Evolutionary conservation across 2,113 vertebrate genomes (phyloP).

Genomic region (Rhinopithecus roxellana): DNA sequence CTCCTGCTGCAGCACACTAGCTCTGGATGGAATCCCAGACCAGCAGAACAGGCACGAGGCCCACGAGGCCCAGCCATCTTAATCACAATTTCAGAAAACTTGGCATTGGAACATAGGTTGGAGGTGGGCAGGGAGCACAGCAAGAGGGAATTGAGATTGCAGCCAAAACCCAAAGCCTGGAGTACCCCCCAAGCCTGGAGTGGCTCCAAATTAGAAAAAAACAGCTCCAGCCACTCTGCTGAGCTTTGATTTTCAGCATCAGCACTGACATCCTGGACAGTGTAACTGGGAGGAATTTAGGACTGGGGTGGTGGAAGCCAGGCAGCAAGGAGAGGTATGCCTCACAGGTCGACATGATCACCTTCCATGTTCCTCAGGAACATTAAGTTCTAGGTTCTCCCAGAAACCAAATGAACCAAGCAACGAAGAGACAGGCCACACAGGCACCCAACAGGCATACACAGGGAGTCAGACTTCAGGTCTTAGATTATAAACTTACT

Average conservation of each 20-base stretch:
- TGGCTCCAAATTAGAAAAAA: neutral
- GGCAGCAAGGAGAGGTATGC: neutral
- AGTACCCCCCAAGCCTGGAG: neutral
- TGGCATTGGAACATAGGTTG: neutral
- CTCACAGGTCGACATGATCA: neutral
- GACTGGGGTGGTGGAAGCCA: neutral
- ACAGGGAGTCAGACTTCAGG: neutral
- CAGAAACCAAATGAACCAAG: neutral
- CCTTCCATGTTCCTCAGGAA: neutral
- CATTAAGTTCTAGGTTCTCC: neutral
- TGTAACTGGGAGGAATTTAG: neutral
- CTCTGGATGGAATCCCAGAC: neutral
- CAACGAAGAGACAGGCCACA: neutral
- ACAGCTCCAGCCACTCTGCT: neutral
- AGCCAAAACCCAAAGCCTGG: neutral
- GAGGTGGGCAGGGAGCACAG: neutral
- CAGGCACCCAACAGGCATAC: neutral
- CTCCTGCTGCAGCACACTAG: neutral
- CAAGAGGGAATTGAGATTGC: neutral
- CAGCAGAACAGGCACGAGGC: neutral
- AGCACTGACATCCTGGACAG: neutral
- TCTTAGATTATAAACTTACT: neutral
- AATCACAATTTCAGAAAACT: neutral
- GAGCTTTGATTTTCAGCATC: neutral
- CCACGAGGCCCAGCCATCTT: neutral